A percentile compares a stretch with the other conserved stretches of the same genome.
Evolutionary conservation across 2,888 invertebrate genomes (phyloP).

Genomic region (Marasmarcha lunaedactyla): DNA sequence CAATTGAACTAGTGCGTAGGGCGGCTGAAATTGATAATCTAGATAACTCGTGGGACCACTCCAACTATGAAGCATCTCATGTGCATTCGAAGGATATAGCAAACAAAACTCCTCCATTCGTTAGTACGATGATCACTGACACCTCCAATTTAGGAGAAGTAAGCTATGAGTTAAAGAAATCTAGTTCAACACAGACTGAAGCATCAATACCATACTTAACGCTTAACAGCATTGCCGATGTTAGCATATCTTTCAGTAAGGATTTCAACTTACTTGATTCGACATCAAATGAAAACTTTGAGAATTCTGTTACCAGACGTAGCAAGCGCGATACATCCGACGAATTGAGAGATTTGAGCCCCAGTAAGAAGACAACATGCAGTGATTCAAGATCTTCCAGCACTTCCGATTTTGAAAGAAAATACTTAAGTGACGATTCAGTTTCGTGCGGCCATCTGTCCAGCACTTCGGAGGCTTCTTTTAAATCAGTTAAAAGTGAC

Average conservation of each 20-base stretch:
- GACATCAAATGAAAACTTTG: conserved; percentile 31
- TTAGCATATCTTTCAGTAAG: conserved; percentile 39
- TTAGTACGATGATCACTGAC: conserved; percentile 38
- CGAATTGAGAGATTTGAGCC: conserved; percentile 24
- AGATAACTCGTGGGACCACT: conserved; percentile 47
- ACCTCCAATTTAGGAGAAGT: conserved; percentile 13
- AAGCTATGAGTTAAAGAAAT: conserved; percentile 23
- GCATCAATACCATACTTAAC: conserved; percentile 22
- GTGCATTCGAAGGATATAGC: conserved; percentile 26
- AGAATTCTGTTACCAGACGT: conserved; percentile 34
- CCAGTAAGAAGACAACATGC: conserved; percentile 45
- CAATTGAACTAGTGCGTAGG: conserved; percentile 48
- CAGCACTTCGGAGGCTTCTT: conserved; percentile 46
- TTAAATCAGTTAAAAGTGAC: conserved; percentile 50
- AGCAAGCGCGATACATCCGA: conserved; percentile 35
- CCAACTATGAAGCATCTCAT: conserved; percentile 25
- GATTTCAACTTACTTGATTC: conserved; percentile 32
- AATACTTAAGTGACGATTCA: conserved; percentile 20
- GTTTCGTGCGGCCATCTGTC: conserved; percentile 31
- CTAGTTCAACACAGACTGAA: conserved; percentile 41
- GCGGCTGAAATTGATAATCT: conserved; percentile 26
- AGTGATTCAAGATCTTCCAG: conserved; percentile 34
- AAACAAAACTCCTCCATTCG: conserved; percentile 39
- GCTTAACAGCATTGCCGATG: conserved; percentile 29
- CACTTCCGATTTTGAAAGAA: conserved; percentile 22